These are phyloP conservation scores for Eutolmus rufibarbis DNA, from an alignment of 2,888 invertebrate genomes.

Conservation along the genomic window DNA sequence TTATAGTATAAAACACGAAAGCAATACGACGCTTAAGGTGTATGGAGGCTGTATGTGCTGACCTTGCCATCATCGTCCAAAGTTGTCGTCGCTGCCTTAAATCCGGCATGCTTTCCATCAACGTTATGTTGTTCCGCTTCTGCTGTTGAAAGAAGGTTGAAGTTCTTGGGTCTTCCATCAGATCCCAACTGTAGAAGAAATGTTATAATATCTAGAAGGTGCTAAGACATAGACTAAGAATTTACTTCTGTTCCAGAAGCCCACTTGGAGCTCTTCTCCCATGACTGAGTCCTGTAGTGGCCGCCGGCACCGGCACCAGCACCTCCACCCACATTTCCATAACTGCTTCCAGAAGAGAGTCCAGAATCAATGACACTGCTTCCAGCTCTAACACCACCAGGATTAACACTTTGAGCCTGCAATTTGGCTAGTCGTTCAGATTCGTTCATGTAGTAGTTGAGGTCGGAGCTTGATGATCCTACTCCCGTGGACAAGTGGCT, in stretches of 20 bases:
- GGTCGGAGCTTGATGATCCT: slow-evolving; percentile 49
- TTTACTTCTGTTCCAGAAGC: slow-evolving; percentile 60
- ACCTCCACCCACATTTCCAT: background rate
- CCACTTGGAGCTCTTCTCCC: slow-evolving; percentile 63
- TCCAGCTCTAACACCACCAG: slow-evolving; percentile 52
- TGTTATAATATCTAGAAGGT: background rate
- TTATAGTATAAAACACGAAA: background rate
- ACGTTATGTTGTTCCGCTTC: slow-evolving; percentile 62
- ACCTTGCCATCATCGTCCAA: slow-evolving; percentile 72
- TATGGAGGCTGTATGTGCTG: slow-evolving; percentile 66
- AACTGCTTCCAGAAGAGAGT: background rate
- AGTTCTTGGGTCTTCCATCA: slow-evolving; percentile 58
- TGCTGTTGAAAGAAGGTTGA: slow-evolving; percentile 60
- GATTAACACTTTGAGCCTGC: slow-evolving; percentile 54
- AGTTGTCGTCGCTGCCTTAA: slow-evolving; percentile 67
- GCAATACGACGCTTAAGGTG: slow-evolving; percentile 47
- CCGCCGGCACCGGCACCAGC: slow-evolving; percentile 48
- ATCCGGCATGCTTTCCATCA: slow-evolving; percentile 66
- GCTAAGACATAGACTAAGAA: background rate
- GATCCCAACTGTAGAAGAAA: slow-evolving; percentile 54
- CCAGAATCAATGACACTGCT: slow-evolving; percentile 51
- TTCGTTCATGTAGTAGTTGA: slow-evolving; percentile 56
- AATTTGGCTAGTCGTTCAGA: slow-evolving; percentile 57
- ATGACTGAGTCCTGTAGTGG: slow-evolving; percentile 57
- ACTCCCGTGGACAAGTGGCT: background rate